phyloP scores from a whole-genome alignment of 2,888 invertebrate species.

The Acholoe squamosa region DNA sequence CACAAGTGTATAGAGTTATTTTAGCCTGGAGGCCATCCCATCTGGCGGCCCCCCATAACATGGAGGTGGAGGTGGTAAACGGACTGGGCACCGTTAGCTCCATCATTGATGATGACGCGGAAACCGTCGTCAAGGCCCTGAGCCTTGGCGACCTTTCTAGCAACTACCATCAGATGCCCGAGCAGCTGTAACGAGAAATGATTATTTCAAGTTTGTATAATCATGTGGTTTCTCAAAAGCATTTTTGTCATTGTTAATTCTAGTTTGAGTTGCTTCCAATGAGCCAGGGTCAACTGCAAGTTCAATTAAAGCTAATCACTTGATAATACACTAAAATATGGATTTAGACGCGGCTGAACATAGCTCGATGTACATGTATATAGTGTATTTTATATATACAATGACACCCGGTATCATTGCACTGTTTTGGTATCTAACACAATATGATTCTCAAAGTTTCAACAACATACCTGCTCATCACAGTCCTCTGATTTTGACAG shows the following conservation, averaged over 20 bases:
- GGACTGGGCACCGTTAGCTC: conserved; percentile 94
- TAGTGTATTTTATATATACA: too few species aligned
- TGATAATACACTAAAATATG: too few species aligned
- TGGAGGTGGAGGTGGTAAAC: conserved; percentile 98
- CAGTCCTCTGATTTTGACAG: conserved; percentile 90
- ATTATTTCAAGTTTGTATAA: too few species aligned
- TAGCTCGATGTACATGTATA: too few species aligned
- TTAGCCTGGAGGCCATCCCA: conserved; percentile 93
- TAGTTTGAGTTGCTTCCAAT: too few species aligned
- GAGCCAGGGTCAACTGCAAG: too few species aligned
- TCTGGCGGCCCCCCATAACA: conserved; percentile 95
- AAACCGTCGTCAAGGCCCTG: conserved; percentile 90
- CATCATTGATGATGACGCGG: conserved; percentile 95
- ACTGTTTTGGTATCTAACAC: neutral
- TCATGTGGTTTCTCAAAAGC: too few species aligned
- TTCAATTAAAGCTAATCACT: too few species aligned
- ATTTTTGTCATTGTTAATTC: too few species aligned
- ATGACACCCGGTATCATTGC: too few species aligned
- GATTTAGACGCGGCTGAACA: too few species aligned
- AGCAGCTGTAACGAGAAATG: conserved; percentile 85
- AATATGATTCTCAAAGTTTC: neutral
- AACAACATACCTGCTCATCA: conserved; percentile 87
- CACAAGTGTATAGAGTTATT: neutral
- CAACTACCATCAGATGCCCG: conserved; percentile 92
- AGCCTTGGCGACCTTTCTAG: conserved; percentile 91